Evolutionary conservation across 2,113 vertebrate species (phyloP), one percentile per base, ranked within the genome.

Genomic region (Crotalus viridis): DNA sequence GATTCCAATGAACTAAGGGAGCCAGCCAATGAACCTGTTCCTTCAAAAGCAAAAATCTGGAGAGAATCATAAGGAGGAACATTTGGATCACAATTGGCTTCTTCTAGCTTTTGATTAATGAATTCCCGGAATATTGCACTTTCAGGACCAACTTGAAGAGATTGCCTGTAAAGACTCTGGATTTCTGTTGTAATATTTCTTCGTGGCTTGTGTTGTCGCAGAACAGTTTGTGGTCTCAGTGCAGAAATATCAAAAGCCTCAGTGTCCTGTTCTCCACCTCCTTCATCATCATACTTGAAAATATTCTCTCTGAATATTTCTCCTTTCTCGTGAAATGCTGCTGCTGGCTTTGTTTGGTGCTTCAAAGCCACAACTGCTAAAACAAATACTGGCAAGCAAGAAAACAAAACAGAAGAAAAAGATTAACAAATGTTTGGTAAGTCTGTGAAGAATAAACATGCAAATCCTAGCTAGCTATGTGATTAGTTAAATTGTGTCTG

Each of bases 1-100:
- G 98, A 99, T 0, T 96, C 98, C 55, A 99, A 17, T 0, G 99
- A 99, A 95, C 99, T 99, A 87, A 99, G 97, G 2, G 99, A 99
- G 10, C 98, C 99, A 0, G 98, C 96, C 4, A 94, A 69, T 0
- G 99, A 99, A 3, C 98, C 98, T 0, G 96, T 97, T 0, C 99
- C 99, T 92, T 99, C 99, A 85, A 98, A 99, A 0, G 98, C 97
- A 0, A 98, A 99, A 0, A 96, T 98, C 92, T 98, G 98, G 3
- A 99, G 96, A 5, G 98, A 98, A 95, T 99, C 99, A 0, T 98
- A 99, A 0, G 99, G 99, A 3, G 98, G 98, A 2, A 95, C 98
- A 0, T 93, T 94, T 0, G 98, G 98, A 56, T 99, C 99, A 0
- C 93, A 91, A 93, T 99, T 98, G 0, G 99, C 98, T 92, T 99